Base-by-base conservation (phyloP, 2,797 vertebrate genomes). In the Sebastiscus tertius region DNA sequence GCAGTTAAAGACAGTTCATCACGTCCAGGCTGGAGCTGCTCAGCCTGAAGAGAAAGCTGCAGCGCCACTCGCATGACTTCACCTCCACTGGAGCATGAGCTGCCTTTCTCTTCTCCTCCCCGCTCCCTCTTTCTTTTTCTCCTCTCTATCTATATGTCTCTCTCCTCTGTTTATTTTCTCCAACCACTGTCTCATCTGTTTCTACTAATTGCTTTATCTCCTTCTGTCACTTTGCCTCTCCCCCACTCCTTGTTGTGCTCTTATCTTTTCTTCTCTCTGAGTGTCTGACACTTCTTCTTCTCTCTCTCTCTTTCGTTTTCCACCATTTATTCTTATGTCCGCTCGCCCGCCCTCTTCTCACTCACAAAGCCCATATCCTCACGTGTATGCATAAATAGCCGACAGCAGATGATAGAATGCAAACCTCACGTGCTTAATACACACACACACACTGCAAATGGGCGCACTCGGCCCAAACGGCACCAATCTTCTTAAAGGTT, bases 401-500 rank as follows among this genome's bases (percentile, higher is more conserved):
- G 29, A 79, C 64, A 82, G 88, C 87, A 62, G 81, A 90, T 81
- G 81, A 88, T 74, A 88, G 87, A 90, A 91, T 87, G 76, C 81
- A 79, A 88, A 77, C 33, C 66, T 80, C 92, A 93, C 87, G 67
- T 91, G 93, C 74, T 63, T 79, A 80, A 85, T 79, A 65, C 82
- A 75, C 62, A 68, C 72, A 77, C 82, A 67, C 71, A 77, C 42
- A 67, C 8, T 54, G 64, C 9, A 87, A 92, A 89, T 70, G 86
- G 65, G 80, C 39, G 9, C 26, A 58, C 60, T 85, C 27, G 4
- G 80, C 70, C 88, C 55, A 81, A 90, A 89, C 74, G 1, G 59
- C 84, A 82, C 78, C 90, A 95, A 95, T 95, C 95, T 93, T 85
- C 93, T 95, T 94, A 95, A 93, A 88, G 91, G 89, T 94, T 95